Evolutionary conservation across 1,140 invertebrate genomes (phyloP).

Genomic region (Apis dorsata): DNA sequence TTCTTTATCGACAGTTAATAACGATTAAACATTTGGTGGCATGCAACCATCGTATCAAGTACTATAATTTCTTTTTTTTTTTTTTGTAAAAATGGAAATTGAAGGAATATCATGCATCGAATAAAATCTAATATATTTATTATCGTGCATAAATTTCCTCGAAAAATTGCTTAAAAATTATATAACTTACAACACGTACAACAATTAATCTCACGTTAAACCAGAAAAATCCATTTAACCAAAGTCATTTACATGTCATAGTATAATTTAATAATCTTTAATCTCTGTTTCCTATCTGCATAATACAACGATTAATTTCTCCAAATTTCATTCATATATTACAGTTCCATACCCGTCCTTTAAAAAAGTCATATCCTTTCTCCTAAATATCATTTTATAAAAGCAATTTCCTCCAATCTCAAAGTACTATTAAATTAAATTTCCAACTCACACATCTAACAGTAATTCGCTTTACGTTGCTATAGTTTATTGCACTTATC

Average conservation of each 20-base stretch:
- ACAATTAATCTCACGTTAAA: neutral
- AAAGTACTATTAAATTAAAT: neutral
- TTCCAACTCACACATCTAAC: neutral
- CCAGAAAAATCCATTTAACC: neutral
- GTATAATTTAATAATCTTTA: too few species aligned
- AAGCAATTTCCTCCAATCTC: neutral
- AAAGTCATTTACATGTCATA: too few species aligned
- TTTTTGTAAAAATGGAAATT: neutral
- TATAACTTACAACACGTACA: too few species aligned
- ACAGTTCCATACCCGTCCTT: neutral
- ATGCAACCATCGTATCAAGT: neutral
- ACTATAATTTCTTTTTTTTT: neutral
- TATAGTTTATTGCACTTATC: neutral
- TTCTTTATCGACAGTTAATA: neutral
- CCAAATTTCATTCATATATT: neutral
- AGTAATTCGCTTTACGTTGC: neutral
- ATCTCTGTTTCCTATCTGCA: neutral
- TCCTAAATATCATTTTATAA: neutral
- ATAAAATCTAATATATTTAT: neutral
- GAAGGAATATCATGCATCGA: neutral
- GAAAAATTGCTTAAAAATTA: too few species aligned
- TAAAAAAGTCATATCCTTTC: neutral
- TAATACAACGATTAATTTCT: neutral
- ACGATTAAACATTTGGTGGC: neutral
- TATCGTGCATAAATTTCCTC: too few species aligned